Conservation (phyloP, 2,113 vertebrate genomes). For the Leucosticte australis region DNA sequence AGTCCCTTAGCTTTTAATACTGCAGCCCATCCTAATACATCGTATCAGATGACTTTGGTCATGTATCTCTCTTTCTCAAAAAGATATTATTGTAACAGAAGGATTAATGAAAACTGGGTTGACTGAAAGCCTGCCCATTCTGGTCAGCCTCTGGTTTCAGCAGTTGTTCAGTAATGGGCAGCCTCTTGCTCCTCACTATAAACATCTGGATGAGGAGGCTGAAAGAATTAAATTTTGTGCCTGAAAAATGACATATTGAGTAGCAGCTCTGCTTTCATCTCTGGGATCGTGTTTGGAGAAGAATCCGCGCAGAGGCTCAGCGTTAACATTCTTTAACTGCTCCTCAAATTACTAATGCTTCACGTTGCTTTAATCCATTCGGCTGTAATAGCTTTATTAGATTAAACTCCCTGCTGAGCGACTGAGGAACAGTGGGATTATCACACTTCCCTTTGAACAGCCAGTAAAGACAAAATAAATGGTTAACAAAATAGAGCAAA, state of each 20-base stretch:
- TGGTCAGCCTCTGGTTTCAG: slow-evolving; percentile 36
- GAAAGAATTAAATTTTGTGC: slow-evolving; percentile 57
- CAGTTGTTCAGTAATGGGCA: slow-evolving; percentile 22
- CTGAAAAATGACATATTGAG: slow-evolving; percentile 62
- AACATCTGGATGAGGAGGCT: slow-evolving; percentile 45
- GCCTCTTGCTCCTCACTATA: slow-evolving; percentile 11
- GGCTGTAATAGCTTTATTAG: slow-evolving; percentile 74
- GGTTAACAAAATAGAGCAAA: slow-evolving; percentile 74
- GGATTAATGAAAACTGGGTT: slow-evolving; percentile 10
- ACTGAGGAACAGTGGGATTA: slow-evolving; percentile 75
- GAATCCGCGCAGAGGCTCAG: slow-evolving; percentile 37
- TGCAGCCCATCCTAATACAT: neutral
- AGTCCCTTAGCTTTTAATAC: neutral
- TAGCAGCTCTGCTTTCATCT: slow-evolving; percentile 63
- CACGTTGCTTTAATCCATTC: slow-evolving; percentile 76
- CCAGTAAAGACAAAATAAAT: slow-evolving; percentile 77
- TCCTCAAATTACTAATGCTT: slow-evolving; percentile 72
- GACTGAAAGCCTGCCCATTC: neutral
- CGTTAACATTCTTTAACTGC: slow-evolving; percentile 72
- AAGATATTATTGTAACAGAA: neutral
- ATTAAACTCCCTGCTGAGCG: slow-evolving; percentile 71
- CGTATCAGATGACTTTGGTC: neutral
- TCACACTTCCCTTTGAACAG: slow-evolving; percentile 76
- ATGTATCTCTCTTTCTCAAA: neutral
- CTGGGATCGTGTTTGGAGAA: slow-evolving; percentile 58